A percentile compares a stretch with the other conserved stretches of the same genome.
Conservation (phyloP, 2,888 invertebrate species). For the Lagria hirta region DNA sequence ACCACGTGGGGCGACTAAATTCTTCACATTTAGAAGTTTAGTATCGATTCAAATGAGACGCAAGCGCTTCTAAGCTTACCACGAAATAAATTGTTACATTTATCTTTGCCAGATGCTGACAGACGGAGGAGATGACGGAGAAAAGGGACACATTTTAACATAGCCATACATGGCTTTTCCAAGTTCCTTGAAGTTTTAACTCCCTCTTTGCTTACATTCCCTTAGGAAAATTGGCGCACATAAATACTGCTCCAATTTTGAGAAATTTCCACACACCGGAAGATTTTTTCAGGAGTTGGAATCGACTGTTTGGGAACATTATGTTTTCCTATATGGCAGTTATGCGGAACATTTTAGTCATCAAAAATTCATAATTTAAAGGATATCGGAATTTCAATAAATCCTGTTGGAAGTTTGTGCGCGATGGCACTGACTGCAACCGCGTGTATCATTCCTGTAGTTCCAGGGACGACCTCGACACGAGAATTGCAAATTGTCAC, state of each 20-base stretch:
- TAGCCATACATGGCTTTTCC: conserved; percentile 22
- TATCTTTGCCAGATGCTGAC: conserved; percentile 29
- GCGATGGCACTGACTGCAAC: conserved; percentile 34
- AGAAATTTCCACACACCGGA: conserved; percentile 4
- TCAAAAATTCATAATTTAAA: conserved; percentile 24
- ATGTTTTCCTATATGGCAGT: conserved; percentile 6
- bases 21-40: conserved; percentile 19
- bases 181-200: conserved; percentile 1
- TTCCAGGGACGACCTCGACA: conserved; percentile 16
- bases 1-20: conserved; percentile 12
- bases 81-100: conserved; percentile 32
- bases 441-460: conserved; percentile 26
- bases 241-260: conserved; percentile 14
- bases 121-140: conserved; percentile 14
- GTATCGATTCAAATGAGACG: conserved; percentile 31
- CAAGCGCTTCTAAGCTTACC: conserved; percentile 29
- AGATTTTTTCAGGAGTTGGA: conserved; percentile 10
- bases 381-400: conserved; percentile 28
- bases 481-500: conserved; percentile 30
- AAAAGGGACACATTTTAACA: conserved; percentile 16
- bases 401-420: conserved; percentile 25
- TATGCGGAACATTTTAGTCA: conserved; percentile 9
- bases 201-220: conserved; percentile 7
- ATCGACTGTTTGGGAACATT: conserved; percentile 7
- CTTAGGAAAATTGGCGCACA: conserved; percentile 15